These are phyloP conservation scores for Nomada ferruginata DNA, from an alignment of 2,888 invertebrate species.

Conservation along the genomic window DNA sequence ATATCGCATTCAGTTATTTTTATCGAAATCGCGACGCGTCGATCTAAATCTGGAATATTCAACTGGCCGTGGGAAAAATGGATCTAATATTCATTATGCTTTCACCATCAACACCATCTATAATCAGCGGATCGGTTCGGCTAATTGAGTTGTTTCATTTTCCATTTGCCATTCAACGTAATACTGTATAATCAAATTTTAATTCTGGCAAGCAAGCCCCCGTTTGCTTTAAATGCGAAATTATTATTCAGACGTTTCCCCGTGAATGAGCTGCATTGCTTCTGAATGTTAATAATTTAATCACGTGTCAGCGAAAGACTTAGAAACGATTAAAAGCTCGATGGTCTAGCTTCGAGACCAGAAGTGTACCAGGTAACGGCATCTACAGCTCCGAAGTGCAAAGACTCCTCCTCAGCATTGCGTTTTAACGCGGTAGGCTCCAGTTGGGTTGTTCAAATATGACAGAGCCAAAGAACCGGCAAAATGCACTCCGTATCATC, in stretches of 20 bases:
- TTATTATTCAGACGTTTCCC: too few species aligned
- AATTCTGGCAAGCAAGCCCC: slow-evolving; percentile 8
- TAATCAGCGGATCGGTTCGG: slow-evolving; percentile 52
- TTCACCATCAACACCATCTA: slow-evolving; percentile 7
- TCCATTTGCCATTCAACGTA: too few species aligned
- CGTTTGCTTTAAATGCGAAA: slow-evolving; percentile 25
- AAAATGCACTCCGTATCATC: too few species aligned
- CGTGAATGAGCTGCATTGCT: background rate
- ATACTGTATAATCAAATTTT: background rate
- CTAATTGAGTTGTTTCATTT: slow-evolving; percentile 53
- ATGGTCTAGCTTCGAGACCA: background rate
- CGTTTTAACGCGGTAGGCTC: too few species aligned
- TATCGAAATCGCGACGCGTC: background rate
- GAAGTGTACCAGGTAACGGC: slow-evolving; percentile 4
- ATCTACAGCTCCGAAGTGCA: background rate
- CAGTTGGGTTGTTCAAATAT: too few species aligned
- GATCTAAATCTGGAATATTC: slow-evolving; percentile 3
- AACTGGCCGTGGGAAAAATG: background rate
- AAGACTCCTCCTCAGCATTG: background rate
- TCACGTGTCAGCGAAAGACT: background rate
- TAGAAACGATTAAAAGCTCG: background rate
- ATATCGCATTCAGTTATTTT: background rate
- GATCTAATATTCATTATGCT: slow-evolving; percentile 33
- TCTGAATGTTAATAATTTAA: background rate
- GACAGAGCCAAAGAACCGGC: too few species aligned